Evolutionary conservation across 2,888 invertebrate genomes (phyloP).

Genomic region (Tortricodes alternella): DNA sequence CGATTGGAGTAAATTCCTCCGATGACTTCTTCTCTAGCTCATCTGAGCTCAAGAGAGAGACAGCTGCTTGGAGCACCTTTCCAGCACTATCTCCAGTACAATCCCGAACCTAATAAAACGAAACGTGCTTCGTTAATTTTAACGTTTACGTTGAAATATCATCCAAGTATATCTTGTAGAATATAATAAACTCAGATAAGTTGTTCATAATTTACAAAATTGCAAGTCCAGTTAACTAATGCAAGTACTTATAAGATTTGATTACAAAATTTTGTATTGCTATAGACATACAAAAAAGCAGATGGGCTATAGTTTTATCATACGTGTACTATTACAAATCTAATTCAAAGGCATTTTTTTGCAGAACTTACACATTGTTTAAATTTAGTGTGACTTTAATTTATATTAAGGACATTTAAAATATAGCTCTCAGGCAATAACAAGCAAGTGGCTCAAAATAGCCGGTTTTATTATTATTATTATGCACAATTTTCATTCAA

Average conservation of each 20-base stretch:
- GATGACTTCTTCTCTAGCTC: slow-evolving; percentile 46
- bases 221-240: too few species aligned
- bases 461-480: slow-evolving; percentile 3
- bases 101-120: slow-evolving; percentile 57
- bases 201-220: too few species aligned
- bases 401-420: background rate
- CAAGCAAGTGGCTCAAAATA: background rate
- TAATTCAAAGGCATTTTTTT: background rate
- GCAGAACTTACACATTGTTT: too few species aligned
- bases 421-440: background rate
- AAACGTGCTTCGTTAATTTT: background rate
- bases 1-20: slow-evolving; percentile 40
- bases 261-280: too few species aligned
- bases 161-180: too few species aligned
- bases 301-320: background rate
- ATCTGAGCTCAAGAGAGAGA: slow-evolving; percentile 42
- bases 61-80: slow-evolving; percentile 53
- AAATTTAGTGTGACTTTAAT: background rate
- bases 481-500: slow-evolving; percentile 15
- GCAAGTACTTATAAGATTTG: too few species aligned
- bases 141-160: background rate
- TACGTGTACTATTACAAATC: background rate
- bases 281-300: too few species aligned
- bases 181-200: too few species aligned
- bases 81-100: slow-evolving; percentile 59